Evolutionary conservation across 2,113 vertebrate species (phyloP).

Genomic region (Cepphus grylle): DNA sequence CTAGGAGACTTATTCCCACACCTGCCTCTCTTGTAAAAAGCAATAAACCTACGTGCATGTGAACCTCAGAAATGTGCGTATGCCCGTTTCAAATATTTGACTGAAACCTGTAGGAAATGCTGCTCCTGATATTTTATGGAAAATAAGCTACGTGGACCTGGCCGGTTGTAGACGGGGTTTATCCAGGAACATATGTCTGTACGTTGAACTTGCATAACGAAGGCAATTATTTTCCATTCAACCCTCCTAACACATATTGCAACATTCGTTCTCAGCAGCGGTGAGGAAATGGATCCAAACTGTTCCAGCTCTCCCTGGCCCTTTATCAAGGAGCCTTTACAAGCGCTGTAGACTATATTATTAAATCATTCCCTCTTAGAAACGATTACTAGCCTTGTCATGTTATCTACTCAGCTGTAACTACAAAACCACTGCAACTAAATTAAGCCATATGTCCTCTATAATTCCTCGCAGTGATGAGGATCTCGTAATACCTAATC

Average conservation of each 20-base stretch:
- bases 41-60: background rate
- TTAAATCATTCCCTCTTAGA: constrained; percentile 11
- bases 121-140: background rate
- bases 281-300: constrained; percentile 10
- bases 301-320: constrained; percentile 31
- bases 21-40: background rate
- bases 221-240: constrained; percentile 45
- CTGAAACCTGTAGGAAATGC: background rate
- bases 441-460: background rate
- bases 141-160: background rate
- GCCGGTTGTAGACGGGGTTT: background rate
- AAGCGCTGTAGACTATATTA: background rate
- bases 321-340: constrained; percentile 19
- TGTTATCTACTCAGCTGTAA: constrained; percentile 34
- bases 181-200: constrained; percentile 49
- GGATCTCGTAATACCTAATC: background rate
- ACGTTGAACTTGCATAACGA: background rate
- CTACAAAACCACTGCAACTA: background rate
- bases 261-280: background rate
- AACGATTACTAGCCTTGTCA: background rate
- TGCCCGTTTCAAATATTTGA: background rate
- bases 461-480: background rate
- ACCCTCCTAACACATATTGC: background rate
- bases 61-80: accelerated
- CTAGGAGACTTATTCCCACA: background rate